Percentiles rank a stretch among this genome's conserved stretches.
These are phyloP conservation scores for Campylomormyrus numenius DNA, from an alignment of 2,113 vertebrate species.

Conservation along the genomic window DNA sequence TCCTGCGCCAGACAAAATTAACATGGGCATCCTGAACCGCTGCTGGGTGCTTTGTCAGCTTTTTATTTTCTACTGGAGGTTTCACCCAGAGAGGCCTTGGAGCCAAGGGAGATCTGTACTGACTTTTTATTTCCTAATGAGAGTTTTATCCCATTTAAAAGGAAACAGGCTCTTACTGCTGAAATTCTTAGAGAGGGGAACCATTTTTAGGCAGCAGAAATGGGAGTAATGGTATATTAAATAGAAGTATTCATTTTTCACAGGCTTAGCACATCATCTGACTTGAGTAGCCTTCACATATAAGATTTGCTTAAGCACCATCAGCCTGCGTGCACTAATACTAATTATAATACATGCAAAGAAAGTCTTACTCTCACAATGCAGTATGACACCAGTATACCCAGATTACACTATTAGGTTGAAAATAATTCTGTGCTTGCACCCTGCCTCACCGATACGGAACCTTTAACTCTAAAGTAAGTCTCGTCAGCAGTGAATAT, in stretches of 20 bases:
- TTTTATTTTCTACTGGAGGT: not conserved
- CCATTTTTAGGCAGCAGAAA: not conserved
- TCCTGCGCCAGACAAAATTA: conserved; percentile 6
- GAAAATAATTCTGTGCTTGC: not conserved
- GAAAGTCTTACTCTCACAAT: not conserved
- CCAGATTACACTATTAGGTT: not conserved
- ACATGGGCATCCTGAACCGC: not conserved
- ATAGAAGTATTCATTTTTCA: not conserved
- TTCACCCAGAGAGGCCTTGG: not conserved
- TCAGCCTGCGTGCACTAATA: not conserved
- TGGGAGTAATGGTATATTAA: not conserved
- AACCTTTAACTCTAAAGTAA: not conserved
- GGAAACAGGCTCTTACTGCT: not conserved
- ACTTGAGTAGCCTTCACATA: not conserved
- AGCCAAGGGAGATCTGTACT: not conserved
- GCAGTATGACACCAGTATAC: not conserved
- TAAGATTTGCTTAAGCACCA: not conserved
- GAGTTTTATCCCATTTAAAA: not conserved
- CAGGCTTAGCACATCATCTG: not conserved
- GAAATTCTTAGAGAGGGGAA: not conserved
- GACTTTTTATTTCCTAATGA: not conserved
- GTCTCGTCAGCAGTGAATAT: not conserved
- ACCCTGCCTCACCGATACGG: not conserved
- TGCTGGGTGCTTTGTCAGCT: not conserved
- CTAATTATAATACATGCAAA: not conserved